Evolutionary conservation across 2,888 invertebrate species (phyloP), one percentile per base, ranked within the genome.

Genomic region (Empis livida): DNA sequence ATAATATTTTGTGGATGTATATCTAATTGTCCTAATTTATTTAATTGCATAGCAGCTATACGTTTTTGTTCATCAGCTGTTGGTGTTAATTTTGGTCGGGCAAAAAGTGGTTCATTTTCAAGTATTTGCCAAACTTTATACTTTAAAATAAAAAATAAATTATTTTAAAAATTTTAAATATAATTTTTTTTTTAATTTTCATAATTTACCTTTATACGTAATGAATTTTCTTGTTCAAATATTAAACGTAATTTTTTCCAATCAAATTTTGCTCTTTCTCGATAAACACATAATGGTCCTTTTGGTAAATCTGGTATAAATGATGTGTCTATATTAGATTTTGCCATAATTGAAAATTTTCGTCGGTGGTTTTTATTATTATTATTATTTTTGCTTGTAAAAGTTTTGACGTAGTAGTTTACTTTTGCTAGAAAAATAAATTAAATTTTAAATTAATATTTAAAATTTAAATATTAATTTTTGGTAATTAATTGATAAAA

Each of bases 161-260:
- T 47, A 49, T n/a, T 30, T 20, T 43, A 13, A 39, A 11, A 13
- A 43, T n/a, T 37, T 38, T 23, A 27, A 23, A 17, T 35, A n/a
- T 8, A 31, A 20, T 37, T 42, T 10, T 17, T n/a, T 11, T 35
- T 13, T 43, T 35, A 16, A 16, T 38, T 17, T 48, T 4, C 1
- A 55, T 64, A 69, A n/a, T n/a, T n/a, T 66, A 92, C 94, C 80
- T 91, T 89, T 50, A 83, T 77, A 62, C 78, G 75, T 31, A 92
- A 66, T 51, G 78, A 71, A 44, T 85, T 81, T 59, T 84, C 82
- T 53, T 84, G 86, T 63, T 91, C 89, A 50, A 93, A 72, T 46
- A 86, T 77, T 40, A 87, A 62, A 62, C 84, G 84, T 67, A 95
- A 74, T 52, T 78, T 75, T 67, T 89, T 91, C 90, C 92, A 93